A percentile compares a stretch with the other conserved stretches of the same genome.
These are phyloP conservation scores for Rhodeus uyekii DNA, from an alignment of 2,797 vertebrate species.

Conservation along the genomic window DNA sequence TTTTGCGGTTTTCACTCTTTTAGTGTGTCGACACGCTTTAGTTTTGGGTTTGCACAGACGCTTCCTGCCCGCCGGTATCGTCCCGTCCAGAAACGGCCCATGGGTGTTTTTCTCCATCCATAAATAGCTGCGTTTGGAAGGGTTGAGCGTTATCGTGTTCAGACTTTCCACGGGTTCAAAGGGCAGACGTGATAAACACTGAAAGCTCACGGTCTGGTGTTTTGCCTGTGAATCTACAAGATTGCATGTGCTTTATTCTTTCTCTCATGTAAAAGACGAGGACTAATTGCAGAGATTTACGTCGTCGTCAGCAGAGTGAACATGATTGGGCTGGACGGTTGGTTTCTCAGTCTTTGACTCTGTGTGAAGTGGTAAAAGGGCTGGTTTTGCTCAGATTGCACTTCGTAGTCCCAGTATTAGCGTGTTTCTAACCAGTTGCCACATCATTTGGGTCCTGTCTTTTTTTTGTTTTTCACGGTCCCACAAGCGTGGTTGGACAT, in stretches of 20 bases:
- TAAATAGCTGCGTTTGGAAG: conserved; percentile 5
- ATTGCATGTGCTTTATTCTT: not conserved
- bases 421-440: not conserved
- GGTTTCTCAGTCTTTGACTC: not conserved
- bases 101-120: conserved; percentile 21
- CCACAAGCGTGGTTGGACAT: conserved; percentile 1
- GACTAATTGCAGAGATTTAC: not conserved
- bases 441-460: not conserved
- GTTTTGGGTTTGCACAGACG: conserved; percentile 32
- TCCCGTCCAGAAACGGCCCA: conserved; percentile 32
- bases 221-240: not conserved
- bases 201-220: not conserved
- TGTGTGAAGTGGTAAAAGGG: not conserved
- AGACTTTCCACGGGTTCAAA: conserved; percentile 17
- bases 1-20: no score
- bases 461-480: not conserved
- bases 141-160: not conserved
- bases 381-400: not conserved
- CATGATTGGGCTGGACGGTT: not conserved
- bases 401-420: not conserved
- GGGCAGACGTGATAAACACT: not conserved
- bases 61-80: conserved; percentile 36
- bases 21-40: not conserved
- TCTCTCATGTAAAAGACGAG: not conserved
- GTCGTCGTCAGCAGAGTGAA: not conserved